A percentile compares a stretch with the other conserved stretches of the same genome.
These are phyloP conservation scores for Agrochola circellaris DNA, from an alignment of 2,888 invertebrate genomes.

Conservation along the genomic window DNA sequence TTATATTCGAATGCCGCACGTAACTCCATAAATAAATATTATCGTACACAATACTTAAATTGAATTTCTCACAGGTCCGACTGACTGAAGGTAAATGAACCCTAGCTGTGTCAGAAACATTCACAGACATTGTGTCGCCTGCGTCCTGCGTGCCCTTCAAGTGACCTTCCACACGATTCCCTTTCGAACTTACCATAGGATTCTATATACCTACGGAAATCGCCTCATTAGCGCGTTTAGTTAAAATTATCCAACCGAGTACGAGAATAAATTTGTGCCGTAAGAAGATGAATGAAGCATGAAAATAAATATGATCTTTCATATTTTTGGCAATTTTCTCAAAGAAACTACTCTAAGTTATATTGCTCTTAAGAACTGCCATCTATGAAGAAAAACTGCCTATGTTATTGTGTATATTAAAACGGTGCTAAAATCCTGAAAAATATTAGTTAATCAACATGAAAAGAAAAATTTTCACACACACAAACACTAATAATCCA, in stretches of 20 bases:
- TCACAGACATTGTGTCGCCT: conserved; percentile 72
- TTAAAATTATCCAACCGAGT: not conserved
- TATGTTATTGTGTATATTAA: conserved; percentile 1
- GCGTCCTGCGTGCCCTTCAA: conserved; percentile 72
- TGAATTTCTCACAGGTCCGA: conserved; percentile 34
- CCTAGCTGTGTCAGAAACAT: conserved; percentile 58
- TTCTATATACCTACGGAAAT: not conserved
- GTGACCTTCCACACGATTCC: conserved; percentile 73
- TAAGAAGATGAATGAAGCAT: conserved; percentile 12
- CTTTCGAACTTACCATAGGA: conserved; percentile 30
- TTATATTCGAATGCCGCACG: conserved; percentile 21
- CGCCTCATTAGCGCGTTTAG: not conserved
- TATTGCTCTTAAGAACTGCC: not conserved
- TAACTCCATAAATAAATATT: conserved; percentile 30
- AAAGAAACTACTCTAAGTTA: not conserved
- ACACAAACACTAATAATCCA: too few species aligned
- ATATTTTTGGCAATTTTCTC: not conserved
- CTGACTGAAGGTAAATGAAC: conserved; percentile 67
- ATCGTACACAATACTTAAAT: conserved; percentile 33
- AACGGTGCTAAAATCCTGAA: conserved; percentile 20
- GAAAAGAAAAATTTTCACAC: not conserved
- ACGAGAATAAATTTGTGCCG: conserved; percentile 18
- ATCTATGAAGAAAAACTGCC: not conserved
- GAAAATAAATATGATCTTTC: conserved; percentile 1
- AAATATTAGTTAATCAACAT: not conserved